Conservation (phyloP, 2,797 vertebrate species). For the Gadopsis marmoratus region DNA sequence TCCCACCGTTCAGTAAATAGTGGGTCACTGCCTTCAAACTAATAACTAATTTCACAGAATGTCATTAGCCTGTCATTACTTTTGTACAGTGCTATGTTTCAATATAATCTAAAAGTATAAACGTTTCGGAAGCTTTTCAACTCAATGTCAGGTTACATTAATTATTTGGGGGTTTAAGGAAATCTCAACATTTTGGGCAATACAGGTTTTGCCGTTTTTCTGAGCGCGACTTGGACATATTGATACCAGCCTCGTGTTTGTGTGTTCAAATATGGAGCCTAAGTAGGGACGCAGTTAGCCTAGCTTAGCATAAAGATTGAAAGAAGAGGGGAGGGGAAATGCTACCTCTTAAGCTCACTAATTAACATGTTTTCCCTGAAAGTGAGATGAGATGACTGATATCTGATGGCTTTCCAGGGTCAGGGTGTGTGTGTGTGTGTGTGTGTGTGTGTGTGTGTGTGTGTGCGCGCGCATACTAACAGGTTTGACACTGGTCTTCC, state of each 20-base stretch:
- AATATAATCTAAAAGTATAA: no score
- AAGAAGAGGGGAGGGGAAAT: no score
- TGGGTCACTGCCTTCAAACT: not conserved
- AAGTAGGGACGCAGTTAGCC: not conserved
- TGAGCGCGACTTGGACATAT: not conserved
- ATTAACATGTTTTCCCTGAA: not conserved
- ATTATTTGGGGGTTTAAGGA: not conserved
- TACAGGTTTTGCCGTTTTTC: not conserved
- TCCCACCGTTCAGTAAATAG: not conserved
- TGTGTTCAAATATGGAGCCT: not conserved
- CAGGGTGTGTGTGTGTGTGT: no score
- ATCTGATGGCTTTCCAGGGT: no score
- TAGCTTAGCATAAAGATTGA: not conserved
- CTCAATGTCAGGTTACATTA: not conserved
- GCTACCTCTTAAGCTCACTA: not conserved
- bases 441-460: no score
- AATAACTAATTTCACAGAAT: constrained; percentile 1
- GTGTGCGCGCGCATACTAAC: constrained; percentile 85
- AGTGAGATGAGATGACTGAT: no score
- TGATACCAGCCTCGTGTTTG: no score
- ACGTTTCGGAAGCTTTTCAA: not conserved
- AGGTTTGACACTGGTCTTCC: constrained; percentile 94
- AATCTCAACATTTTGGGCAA: not conserved
- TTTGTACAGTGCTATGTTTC: not conserved
- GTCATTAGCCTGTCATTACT: constrained; percentile 24